Percentiles rank a stretch among this genome's conserved stretches.
Conservation (phyloP, 2,113 vertebrate species). For the Meles meles region DNA sequence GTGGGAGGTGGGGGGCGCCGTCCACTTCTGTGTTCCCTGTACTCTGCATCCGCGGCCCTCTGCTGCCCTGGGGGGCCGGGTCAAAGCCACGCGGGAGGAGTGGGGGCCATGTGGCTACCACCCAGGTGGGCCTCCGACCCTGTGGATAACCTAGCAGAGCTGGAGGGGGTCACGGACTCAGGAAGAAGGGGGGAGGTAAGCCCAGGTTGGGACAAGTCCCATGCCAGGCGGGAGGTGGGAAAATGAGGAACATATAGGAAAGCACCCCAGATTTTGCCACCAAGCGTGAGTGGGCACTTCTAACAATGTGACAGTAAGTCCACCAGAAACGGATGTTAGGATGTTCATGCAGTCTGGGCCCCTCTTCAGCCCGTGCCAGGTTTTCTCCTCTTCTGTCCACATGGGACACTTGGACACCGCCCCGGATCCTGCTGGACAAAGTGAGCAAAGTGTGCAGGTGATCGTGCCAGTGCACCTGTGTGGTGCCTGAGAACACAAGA, state of each 20-base stretch:
- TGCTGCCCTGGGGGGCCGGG: rapidly evolving
- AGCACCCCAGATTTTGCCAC: rapidly evolving
- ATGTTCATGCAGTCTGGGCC: no score
- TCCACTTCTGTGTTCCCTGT: not conserved
- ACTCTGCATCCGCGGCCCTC: not conserved
- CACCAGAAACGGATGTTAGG: rapidly evolving
- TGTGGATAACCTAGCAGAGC: rapidly evolving
- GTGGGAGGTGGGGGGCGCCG: no score
- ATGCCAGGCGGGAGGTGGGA: rapidly evolving
- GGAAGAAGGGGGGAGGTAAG: rapidly evolving
- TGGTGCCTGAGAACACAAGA: no score
- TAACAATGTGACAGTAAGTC: not conserved
- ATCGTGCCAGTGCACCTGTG: no score
- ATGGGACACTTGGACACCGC: not conserved
- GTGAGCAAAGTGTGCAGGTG: no score
- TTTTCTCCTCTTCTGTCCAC: not conserved
- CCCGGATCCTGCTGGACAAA: rapidly evolving
- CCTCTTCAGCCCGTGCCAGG: not conserved
- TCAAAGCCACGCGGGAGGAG: no score
- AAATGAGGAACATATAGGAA: not conserved
- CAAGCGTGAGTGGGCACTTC: not conserved
- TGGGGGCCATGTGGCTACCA: rapidly evolving
- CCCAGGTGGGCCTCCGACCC: not conserved
- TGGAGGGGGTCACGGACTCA: not conserved
- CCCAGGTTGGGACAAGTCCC: not conserved